A percentile compares a stretch with the other conserved stretches of the same genome.
Evolutionary conservation across 2,113 vertebrate species (phyloP).

Genomic region (Ptychochromis oligacanthus): DNA sequence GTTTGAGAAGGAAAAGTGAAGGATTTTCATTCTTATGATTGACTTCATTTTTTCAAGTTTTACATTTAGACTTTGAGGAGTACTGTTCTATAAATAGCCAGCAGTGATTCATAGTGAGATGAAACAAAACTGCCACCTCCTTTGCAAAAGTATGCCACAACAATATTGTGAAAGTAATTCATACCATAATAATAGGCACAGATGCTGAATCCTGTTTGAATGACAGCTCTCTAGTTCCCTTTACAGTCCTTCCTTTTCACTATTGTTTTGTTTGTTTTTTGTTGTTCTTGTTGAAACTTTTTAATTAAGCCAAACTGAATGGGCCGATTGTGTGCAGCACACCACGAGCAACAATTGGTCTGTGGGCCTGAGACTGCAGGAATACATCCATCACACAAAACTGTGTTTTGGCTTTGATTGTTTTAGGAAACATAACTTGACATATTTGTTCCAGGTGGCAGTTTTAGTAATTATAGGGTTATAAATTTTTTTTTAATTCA

Average conservation of each 20-base stretch:
- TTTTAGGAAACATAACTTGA: background rate
- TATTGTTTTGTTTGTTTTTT: background rate
- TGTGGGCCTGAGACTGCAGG: background rate
- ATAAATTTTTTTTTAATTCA: background rate
- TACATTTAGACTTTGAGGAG: background rate
- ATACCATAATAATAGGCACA: background rate
- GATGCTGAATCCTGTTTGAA: background rate
- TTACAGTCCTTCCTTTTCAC: background rate
- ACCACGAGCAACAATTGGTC: background rate
- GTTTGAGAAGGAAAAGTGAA: background rate
- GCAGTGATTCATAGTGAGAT: background rate
- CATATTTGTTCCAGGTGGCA: background rate
- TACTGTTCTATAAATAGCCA: background rate
- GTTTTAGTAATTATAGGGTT: background rate
- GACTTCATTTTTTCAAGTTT: background rate
- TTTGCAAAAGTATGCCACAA: background rate
- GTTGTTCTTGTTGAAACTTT: background rate
- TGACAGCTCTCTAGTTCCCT: background rate
- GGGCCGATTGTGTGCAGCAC: background rate
- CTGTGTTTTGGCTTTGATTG: background rate
- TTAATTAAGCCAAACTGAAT: conserved; percentile 3
- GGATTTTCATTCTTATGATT: background rate
- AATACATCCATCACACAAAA: background rate
- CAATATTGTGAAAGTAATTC: background rate
- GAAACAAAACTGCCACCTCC: background rate